A percentile compares a stretch with the other conserved stretches of the same genome.
Conservation (phyloP, 1,140 invertebrate species). For the Cepaea nemoralis region DNA sequence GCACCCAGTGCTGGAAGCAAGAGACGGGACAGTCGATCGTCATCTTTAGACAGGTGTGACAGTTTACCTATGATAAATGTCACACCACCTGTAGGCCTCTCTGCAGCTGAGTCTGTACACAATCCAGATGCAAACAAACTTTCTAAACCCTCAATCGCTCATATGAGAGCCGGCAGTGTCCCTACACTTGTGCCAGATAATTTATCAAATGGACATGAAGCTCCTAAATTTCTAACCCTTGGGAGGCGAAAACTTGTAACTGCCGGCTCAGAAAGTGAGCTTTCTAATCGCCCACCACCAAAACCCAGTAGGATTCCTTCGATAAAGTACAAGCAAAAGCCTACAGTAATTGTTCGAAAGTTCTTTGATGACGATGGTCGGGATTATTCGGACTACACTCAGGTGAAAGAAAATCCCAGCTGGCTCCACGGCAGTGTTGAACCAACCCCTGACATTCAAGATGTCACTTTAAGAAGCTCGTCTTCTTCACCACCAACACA, state of each 20-base stretch:
- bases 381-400: constrained; percentile 69
- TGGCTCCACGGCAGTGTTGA: constrained; percentile 47
- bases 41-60: constrained; percentile 59
- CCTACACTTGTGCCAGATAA: constrained; percentile 74
- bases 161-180: constrained; percentile 74
- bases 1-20: background rate
- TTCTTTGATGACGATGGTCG: constrained; percentile 64
- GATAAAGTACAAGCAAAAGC: constrained; percentile 63
- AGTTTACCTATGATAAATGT: constrained; percentile 58
- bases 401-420: constrained; percentile 65
- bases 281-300: constrained; percentile 76
- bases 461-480: constrained; percentile 14
- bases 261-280: constrained; percentile 62
- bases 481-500: background rate
- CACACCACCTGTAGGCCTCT: constrained; percentile 37
- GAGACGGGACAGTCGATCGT: constrained; percentile 34
- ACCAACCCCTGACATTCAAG: constrained; percentile 24
- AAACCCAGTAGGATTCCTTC: constrained; percentile 80
- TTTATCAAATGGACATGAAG: constrained; percentile 41
- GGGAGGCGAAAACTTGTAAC: constrained; percentile 40
- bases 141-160: constrained; percentile 56
- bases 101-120: background rate
- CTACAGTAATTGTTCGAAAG: constrained; percentile 60
- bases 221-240: constrained; percentile 30
- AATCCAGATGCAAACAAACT: constrained; percentile 65